Base-by-base conservation (phyloP, 1,140 invertebrate species). In the Pseudoatta argentina region DNA sequence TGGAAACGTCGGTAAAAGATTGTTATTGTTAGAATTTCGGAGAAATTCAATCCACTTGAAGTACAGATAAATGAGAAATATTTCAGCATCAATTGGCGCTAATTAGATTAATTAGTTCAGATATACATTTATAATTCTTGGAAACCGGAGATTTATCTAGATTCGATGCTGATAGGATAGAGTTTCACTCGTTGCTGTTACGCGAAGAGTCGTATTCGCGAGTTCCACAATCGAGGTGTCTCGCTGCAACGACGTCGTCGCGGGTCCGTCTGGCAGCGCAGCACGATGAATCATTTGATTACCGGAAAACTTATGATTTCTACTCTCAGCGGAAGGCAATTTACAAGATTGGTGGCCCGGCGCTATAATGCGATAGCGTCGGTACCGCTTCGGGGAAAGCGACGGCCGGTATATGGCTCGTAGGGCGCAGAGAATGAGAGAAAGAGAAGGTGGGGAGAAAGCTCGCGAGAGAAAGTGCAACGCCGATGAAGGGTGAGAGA, bases 211-310 rank as follows among this genome's bases (percentile, higher is more conserved):
- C 39, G 55, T 18, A 55, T 59, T 72, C 53, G 66, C 66, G 18
- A 59, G 39, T 44, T 34, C 4, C 27, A 53, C 61, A 48, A 85
- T 78, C 63, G 82, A 78, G 63, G 21, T 77, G 63, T 67, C 72
- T 78, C 73, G 59, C 48, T 79, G 48, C 55, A 59, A 73, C 67
- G 14, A 75, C 39, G 39, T 39, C 85, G 76, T 59, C 64, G 59
- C 71, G 53, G 4, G 64, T 81, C 73, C 67, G 67, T 85, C 83
- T 69, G 86, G 53, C 73, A 44, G 75, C 73, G 75, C 39, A 30
- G 63, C 44, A 59, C 88, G 85, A 91, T 92, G 91, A 91, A 92
- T 92, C 86, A 92, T 92, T 92, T 88, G 91, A 92, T 90, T 91
- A 92, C 86, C 78, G 85, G 82, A 87, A 89, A 92, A 91, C 89